Percentiles rank a stretch among this genome's conserved stretches.
phyloP scores from a whole-genome alignment of 2,797 vertebrate genomes.

The Coregonus sp. region DNA sequence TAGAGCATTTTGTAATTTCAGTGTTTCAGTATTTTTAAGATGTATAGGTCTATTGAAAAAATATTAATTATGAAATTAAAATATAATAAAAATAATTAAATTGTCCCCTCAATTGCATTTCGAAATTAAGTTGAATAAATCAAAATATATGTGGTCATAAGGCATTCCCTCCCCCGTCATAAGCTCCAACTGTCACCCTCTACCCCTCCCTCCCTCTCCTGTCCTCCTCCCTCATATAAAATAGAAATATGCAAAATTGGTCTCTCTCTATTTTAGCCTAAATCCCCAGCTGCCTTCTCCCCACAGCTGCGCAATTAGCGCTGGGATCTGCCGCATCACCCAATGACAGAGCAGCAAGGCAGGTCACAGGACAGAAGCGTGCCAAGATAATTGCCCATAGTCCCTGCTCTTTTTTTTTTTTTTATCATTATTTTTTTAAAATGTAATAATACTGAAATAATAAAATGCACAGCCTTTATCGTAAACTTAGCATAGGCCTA shows the following conservation, averaged over 20 bases:
- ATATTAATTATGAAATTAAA: neutral
- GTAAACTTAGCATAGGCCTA: neutral
- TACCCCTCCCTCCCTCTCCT: constrained; percentile 11
- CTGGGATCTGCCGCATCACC: constrained; percentile 69
- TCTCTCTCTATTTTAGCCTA: constrained; percentile 27
- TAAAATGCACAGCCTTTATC: too few relatives aligned
- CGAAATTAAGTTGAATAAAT: constrained; percentile 41
- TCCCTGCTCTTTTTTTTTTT: constrained; percentile 2
- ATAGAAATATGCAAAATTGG: constrained; percentile 68
- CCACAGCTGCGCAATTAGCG: constrained; percentile 79
- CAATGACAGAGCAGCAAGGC: constrained; percentile 67
- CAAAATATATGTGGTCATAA: constrained; percentile 40
- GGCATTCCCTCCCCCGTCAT: constrained; percentile 3
- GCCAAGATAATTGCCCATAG: constrained; percentile 42
- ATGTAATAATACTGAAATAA: too few relatives aligned
- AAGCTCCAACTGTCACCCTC: constrained; percentile 24
- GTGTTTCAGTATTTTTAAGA: neutral
- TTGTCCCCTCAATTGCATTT: constrained; percentile 43
- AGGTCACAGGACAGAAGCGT: constrained; percentile 70
- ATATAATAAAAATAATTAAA: constrained; percentile 35
- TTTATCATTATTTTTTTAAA: neutral
- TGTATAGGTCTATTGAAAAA: too few relatives aligned
- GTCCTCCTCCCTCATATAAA: constrained; percentile 35
- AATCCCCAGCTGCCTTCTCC: constrained; percentile 64
- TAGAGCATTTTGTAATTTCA: neutral